Base-by-base conservation (phyloP, 2,888 invertebrate genomes). In the Orchesellides sinensis region DNA sequence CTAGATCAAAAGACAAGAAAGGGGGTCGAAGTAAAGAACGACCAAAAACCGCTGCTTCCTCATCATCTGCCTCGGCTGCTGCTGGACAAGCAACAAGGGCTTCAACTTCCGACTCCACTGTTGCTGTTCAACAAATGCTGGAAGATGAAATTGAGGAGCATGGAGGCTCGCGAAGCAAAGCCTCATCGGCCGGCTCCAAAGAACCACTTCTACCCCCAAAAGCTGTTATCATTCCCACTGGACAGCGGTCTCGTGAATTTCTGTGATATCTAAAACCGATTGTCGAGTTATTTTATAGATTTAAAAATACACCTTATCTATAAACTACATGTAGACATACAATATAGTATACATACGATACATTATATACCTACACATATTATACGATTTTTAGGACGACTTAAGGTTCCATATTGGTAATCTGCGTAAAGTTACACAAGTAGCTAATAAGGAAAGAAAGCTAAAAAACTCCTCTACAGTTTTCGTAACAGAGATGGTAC, bases 71-170 rank as follows among this genome's bases (percentile, higher is more conserved):
- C 35, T 59, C 83, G 2, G 66, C 79, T 17, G 78, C 49, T 6
- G 45, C 66, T n/a, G 81, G 59, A 66, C 78, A 72, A 23, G 40
- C 54, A 40, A 72, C 85, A 52, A 89, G 89, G 84, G 87, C 89
- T 10, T 88, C 89, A 56, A 89, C 93, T n/a, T 92, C 92, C 85
- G 92, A 92, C 88, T 79, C 83, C 63, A 92, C 92, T 21, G 92
- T 92, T 83, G 88, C 75, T 49, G 80, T 90, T 72, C 85, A 90
- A 72, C 89, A 89, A 21, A 89, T 89, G 87, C 87, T 89, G 21
- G 90, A 90, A 52, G 90, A 90, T 81, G 89, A 90, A 45, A 90
- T 90, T n/a, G 88, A 88, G 59, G 88, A 89, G 68, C 88, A 88
- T 69, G 85, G 78, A 78, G 69, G 85, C 61, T 84, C 85, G 21